phyloP scores from a whole-genome alignment of 2,113 vertebrate species.

The Pimephales promelas region DNA sequence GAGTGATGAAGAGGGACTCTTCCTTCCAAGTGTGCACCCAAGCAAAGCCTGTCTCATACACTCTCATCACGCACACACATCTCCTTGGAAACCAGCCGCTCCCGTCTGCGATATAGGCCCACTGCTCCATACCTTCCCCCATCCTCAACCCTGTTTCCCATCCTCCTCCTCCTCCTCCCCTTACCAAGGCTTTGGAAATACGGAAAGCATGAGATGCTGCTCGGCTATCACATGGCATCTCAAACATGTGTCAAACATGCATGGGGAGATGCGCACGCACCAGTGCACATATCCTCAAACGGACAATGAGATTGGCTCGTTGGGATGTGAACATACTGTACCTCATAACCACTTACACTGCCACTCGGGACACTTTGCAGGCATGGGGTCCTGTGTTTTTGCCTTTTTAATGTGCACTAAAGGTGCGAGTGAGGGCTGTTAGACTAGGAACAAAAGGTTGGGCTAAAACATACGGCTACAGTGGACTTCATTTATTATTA shows the following conservation, averaged over 20 bases:
- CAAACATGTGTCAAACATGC: slow-evolving; percentile 38
- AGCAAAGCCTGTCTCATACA: slow-evolving; percentile 58
- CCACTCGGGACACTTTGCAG: neutral
- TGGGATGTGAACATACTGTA: neutral
- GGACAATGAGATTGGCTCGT: neutral
- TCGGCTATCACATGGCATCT: neutral
- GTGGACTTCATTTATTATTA: slow-evolving; percentile 31
- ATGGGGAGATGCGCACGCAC: neutral
- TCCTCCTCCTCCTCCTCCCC: slow-evolving; percentile 26
- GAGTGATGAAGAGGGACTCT: slow-evolving; percentile 42
- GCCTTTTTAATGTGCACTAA: slow-evolving; percentile 27
- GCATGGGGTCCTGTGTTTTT: neutral
- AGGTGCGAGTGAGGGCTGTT: slow-evolving; percentile 19
- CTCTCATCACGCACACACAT: slow-evolving; percentile 58
- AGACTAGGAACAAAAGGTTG: slow-evolving; percentile 21
- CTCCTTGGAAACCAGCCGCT: slow-evolving; percentile 61
- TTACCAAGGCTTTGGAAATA: slow-evolving; percentile 10
- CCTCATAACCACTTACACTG: slow-evolving; percentile 1
- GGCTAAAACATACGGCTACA: slow-evolving; percentile 4
- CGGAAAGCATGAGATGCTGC: neutral
- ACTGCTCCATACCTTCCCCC: slow-evolving; percentile 44
- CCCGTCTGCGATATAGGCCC: slow-evolving; percentile 43
- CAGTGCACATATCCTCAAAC: neutral
- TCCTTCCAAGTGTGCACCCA: slow-evolving; percentile 47
- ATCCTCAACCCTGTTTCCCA: slow-evolving; percentile 28